Base-by-base conservation (phyloP, 2,113 vertebrate species). In the Morone chrysops region DNA sequence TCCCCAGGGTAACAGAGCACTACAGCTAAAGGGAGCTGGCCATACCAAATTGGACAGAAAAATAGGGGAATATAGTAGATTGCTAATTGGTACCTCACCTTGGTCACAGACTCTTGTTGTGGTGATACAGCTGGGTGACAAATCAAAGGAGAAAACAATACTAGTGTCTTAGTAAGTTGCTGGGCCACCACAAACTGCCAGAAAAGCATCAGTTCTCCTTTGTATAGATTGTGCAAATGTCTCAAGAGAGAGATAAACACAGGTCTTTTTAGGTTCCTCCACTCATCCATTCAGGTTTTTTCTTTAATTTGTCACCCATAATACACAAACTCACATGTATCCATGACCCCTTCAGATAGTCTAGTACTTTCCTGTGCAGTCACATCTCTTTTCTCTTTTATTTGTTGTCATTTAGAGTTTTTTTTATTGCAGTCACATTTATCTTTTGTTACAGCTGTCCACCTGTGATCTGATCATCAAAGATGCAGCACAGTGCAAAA, bases 21-120 rank as follows among this genome's bases (percentile, higher is more conserved):
- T 22, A 60, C 72, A 82, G 66, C 65, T 81, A 9, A 61, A 67
- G 59, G n/a, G 13, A 78, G 53, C 43, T 43, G 22, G 59, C 14
- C 14, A 45, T 54, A 25, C 13, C 25, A 57, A 41, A 59, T 25
- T 78, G 47, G 51, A 75, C 41, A 22, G 14, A 60, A 60, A 51
- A 40, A 45, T 41, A 43, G n/a, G 43, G 20, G 13, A 8, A 47
- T 4, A 36, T 18, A 65, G 41, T 38, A 9, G 13, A 40, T 45
- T 9, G 22, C 36, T 61, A 50, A 50, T 60, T 50, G 25, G 18
- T 61, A n/a, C 54, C 54, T 68, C 54, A 36, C 16, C 36, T 41
- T 60, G 38, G 53, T 54, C 9, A 60, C 36, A 63, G 56, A 54
- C 17, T 12, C 54, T 59, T 14, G n/a, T 71, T 63, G 22, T 45